These are phyloP conservation scores for Drosophila oshimai DNA, from an alignment of 1,140 invertebrate species.

Conservation along the genomic window DNA sequence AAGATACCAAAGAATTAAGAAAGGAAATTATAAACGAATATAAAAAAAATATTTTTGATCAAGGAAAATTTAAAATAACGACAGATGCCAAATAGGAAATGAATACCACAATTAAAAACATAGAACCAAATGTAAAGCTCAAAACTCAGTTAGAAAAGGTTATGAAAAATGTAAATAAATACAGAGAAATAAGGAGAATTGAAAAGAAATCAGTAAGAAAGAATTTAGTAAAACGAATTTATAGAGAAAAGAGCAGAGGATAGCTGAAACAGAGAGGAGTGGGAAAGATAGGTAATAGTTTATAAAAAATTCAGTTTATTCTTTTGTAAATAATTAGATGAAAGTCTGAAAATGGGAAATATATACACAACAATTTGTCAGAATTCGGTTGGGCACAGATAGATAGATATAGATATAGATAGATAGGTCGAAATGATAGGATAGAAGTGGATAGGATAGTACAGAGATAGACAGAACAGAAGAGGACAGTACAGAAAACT, in stretches of 20 bases:
- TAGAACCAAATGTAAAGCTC: no score
- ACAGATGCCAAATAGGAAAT: no score
- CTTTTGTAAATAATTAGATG: slow-evolving; percentile 45
- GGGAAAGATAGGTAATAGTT: slow-evolving; percentile 10
- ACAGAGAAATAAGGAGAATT: background rate
- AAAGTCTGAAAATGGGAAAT: slow-evolving; percentile 40
- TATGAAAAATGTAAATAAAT: no score
- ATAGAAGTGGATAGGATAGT: slow-evolving; percentile 5
- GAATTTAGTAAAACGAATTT: no score
- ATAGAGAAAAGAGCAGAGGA: background rate
- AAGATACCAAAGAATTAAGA: no score
- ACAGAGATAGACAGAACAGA: background rate
- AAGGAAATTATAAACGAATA: no score
- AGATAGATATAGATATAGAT: background rate
- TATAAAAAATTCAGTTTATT: slow-evolving; percentile 54
- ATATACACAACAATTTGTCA: slow-evolving; percentile 57
- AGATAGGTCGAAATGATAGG: background rate
- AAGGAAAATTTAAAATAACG: no score
- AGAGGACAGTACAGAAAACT: background rate
- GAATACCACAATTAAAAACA: no score
- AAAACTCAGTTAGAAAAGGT: no score
- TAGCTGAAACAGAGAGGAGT: background rate
- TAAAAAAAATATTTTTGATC: no score
- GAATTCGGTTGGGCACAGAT: slow-evolving; percentile 18
- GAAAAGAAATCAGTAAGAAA: no score